These are phyloP conservation scores for Phengaris arion DNA, from an alignment of 2,888 invertebrate genomes.

Conservation along the genomic window DNA sequence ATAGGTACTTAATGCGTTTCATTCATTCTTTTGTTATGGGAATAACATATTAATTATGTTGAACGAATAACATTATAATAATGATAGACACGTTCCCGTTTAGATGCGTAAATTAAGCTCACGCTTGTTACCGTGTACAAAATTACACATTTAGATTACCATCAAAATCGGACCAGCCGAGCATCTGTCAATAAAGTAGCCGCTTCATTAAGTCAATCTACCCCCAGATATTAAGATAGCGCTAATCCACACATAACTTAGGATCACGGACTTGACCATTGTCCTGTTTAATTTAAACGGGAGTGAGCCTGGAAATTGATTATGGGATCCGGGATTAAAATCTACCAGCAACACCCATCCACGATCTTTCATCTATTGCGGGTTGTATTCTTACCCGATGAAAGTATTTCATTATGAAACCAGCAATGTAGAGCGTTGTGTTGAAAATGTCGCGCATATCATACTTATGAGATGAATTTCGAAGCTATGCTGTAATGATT, in stretches of 20 bases:
- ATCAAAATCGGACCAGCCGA: slow-evolving; percentile 1
- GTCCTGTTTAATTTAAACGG: slow-evolving; percentile 78
- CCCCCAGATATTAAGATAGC: slow-evolving; percentile 73
- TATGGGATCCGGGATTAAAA: slow-evolving; percentile 52
- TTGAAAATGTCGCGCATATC: background rate
- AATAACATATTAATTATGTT: too few relatives aligned
- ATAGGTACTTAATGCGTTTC: too few relatives aligned
- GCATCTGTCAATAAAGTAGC: slow-evolving; percentile 34
- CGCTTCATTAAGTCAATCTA: slow-evolving; percentile 46
- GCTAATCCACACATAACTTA: slow-evolving; percentile 78
- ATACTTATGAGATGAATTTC: slow-evolving; percentile 31
- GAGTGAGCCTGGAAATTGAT: slow-evolving; percentile 60
- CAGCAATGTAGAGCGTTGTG: slow-evolving; percentile 36
- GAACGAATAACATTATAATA: too few relatives aligned
- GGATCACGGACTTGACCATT: slow-evolving; percentile 75
- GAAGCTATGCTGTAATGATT: slow-evolving; percentile 45
- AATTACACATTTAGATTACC: background rate
- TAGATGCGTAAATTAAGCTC: background rate
- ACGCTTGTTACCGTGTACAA: background rate
- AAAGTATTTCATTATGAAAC: background rate
- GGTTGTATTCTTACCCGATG: background rate
- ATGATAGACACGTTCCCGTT: too few relatives aligned
- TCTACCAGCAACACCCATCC: background rate
- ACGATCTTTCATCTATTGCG: slow-evolving; percentile 36
- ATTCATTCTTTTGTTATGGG: too few relatives aligned